Percentiles rank a stretch among this genome's conserved stretches.
These are phyloP conservation scores for Sebastes wilsoni DNA, from an alignment of 2,797 vertebrate genomes.

Conservation along the genomic window DNA sequence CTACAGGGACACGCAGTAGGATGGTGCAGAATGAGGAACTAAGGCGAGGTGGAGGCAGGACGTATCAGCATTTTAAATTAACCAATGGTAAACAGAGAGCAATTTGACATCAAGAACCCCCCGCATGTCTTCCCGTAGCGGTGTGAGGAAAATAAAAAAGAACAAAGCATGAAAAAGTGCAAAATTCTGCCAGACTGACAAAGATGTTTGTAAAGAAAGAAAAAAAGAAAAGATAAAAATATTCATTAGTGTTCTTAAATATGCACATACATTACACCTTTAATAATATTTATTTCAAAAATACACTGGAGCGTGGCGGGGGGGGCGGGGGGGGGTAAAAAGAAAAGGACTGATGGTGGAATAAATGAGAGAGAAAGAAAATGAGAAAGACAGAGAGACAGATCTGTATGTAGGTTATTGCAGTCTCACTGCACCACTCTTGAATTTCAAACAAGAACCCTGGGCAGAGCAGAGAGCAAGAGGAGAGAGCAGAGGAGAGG, in stretches of 20 bases:
- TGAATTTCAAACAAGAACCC: constrained; percentile 80
- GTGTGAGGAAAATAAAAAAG: constrained; percentile 30
- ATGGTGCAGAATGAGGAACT: constrained; percentile 46
- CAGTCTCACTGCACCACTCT: constrained; percentile 78
- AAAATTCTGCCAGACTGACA: constrained; percentile 15
- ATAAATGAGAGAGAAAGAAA: constrained; percentile 31
- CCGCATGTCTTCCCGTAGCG: constrained; percentile 1
- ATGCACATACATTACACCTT: constrained; percentile 57
- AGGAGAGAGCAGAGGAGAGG: constrained; percentile 31
- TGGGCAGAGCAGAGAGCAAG: constrained; percentile 72
- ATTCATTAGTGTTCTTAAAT: constrained; percentile 48
- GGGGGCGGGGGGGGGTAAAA: background rate
- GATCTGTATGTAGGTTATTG: constrained; percentile 79
- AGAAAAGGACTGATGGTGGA: constrained; percentile 18
- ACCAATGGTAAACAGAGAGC: constrained; percentile 50
- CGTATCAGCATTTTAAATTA: constrained; percentile 62
- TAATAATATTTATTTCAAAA: constrained; percentile 56
- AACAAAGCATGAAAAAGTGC: constrained; percentile 22
- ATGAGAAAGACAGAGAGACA: constrained; percentile 28
- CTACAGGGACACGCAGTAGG: constrained; percentile 47
- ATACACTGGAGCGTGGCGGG: constrained; percentile 14
- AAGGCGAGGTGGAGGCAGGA: constrained; percentile 50
- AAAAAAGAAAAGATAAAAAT: constrained; percentile 19
- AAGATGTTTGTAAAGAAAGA: constrained; percentile 25
- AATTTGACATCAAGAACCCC: constrained; percentile 39